Percentiles rank a stretch among this genome's conserved stretches.
Conservation (phyloP, 2,888 invertebrate genomes). For the Sericinus montela region DNA sequence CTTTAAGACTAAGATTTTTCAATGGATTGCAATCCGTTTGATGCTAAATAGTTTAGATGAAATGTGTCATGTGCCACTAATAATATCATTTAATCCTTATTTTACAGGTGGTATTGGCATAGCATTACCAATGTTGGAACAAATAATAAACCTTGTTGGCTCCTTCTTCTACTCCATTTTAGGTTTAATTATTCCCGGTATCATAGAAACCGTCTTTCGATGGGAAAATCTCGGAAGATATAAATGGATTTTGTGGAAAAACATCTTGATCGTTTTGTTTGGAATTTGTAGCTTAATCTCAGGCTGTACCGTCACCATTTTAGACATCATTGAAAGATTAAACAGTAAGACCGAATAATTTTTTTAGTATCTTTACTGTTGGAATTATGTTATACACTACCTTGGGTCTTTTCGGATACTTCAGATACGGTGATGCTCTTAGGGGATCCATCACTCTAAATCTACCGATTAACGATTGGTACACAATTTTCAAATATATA, state of each 20-base stretch:
- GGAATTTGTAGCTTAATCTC: slow-evolving; percentile 82
- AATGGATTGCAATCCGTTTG: too few relatives aligned
- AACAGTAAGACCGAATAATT: slow-evolving; percentile 63
- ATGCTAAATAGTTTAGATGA: too few relatives aligned
- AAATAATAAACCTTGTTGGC: slow-evolving; percentile 70
- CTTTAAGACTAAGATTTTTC: too few relatives aligned
- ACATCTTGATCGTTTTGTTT: slow-evolving; percentile 79
- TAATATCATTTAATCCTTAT: too few relatives aligned
- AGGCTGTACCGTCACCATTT: slow-evolving; percentile 71
- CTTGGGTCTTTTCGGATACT: slow-evolving; percentile 93
- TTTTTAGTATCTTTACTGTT: background rate
- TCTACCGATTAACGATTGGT: slow-evolving; percentile 84
- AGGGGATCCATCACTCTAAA: slow-evolving; percentile 90
- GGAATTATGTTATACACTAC: slow-evolving; percentile 87
- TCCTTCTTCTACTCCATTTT: slow-evolving; percentile 83
- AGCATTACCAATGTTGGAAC: slow-evolving; percentile 76
- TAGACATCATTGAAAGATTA: slow-evolving; percentile 52
- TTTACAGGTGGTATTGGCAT: slow-evolving; percentile 83
- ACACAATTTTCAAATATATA: slow-evolving; percentile 53
- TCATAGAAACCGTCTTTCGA: slow-evolving; percentile 84
- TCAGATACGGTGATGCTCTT: slow-evolving; percentile 87
- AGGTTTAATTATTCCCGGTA: slow-evolving; percentile 88
- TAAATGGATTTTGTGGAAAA: slow-evolving; percentile 85
- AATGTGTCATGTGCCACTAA: too few relatives aligned
- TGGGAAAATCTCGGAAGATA: slow-evolving; percentile 84